phyloP scores from a whole-genome alignment of 1,140 invertebrate genomes.

The Lysiphlebus fabarum region DNA sequence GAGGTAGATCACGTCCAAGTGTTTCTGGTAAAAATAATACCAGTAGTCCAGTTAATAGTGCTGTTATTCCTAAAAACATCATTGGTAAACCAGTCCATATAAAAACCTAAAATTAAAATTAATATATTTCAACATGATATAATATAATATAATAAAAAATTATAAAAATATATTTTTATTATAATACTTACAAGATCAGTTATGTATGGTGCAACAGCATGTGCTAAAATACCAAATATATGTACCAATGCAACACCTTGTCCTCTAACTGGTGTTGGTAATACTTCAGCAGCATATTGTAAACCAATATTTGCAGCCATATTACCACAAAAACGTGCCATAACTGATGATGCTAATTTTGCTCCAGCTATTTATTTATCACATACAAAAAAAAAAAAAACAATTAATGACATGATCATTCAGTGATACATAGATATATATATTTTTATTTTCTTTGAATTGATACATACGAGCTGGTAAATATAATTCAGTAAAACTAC shows the following conservation, averaged over 20 bases:
- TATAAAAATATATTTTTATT: conserved; percentile 21
- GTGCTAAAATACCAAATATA: conserved; percentile 61
- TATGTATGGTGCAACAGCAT: conserved; percentile 69
- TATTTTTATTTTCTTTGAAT: conserved; percentile 3
- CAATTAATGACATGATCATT: no score
- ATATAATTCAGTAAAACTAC: conserved; percentile 54
- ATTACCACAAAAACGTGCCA: conserved; percentile 59
- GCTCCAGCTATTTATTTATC: conserved; percentile 31
- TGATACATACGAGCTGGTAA: conserved; percentile 38
- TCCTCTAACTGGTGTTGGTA: conserved; percentile 63
- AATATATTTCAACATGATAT: conserved; percentile 1
- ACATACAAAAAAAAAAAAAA: no score
- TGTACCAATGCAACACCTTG: conserved; percentile 62
- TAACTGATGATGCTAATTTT: conserved; percentile 51
- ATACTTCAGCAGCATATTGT: conserved; percentile 63
- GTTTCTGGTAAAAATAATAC: conserved; percentile 70
- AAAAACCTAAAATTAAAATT: conserved; percentile 53
- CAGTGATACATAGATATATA: neutral
- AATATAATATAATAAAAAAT: conserved; percentile 1
- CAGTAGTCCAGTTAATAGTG: conserved; percentile 57
- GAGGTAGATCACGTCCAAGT: conserved; percentile 65
- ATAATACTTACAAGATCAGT: conserved; percentile 65
- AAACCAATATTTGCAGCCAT: conserved; percentile 65
- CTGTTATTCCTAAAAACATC: conserved; percentile 55
- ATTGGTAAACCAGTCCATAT: conserved; percentile 58